Percentiles rank a stretch among this genome's conserved stretches.
Conservation (phyloP, 1,140 invertebrate genomes). For the Alviniconcha marisindica region DNA sequence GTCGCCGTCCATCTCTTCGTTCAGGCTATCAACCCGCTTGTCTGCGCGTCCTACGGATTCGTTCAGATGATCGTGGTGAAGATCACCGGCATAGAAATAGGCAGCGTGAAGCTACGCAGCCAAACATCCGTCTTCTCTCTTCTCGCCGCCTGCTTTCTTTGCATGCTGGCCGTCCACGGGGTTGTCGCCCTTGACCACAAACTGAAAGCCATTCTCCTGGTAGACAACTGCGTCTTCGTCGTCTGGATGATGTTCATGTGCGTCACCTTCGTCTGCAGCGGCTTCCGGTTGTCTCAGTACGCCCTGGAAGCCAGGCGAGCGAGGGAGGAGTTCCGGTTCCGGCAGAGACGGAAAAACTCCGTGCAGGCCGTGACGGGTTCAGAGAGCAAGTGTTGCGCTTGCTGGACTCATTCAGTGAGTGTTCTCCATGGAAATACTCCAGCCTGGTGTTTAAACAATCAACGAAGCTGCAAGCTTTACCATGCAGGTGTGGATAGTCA, state of each 20-base stretch:
- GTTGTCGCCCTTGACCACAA: not conserved
- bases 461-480: not conserved
- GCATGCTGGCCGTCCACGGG: not conserved
- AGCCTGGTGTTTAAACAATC: not conserved
- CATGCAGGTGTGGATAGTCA: not conserved
- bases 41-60: not conserved
- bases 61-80: conserved; percentile 19
- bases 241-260: conserved; percentile 3
- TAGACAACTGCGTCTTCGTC: conserved; percentile 1
- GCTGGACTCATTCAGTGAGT: not conserved
- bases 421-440: not conserved
- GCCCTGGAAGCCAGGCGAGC: conserved; percentile 20
- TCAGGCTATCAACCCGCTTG: not conserved
- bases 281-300: conserved; percentile 14
- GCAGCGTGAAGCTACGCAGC: not conserved
- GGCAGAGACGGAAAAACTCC: not conserved
- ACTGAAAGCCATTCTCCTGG: not conserved
- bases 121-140: not conserved
- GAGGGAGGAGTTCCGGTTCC: not conserved
- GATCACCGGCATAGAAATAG: conserved; percentile 4
- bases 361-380: not conserved
- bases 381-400: not conserved
- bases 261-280: not conserved
- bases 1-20: not conserved
- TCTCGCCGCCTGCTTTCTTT: not conserved